Evolutionary conservation across 1,140 invertebrate genomes (phyloP).

Genomic region (Colletes gigas): DNA sequence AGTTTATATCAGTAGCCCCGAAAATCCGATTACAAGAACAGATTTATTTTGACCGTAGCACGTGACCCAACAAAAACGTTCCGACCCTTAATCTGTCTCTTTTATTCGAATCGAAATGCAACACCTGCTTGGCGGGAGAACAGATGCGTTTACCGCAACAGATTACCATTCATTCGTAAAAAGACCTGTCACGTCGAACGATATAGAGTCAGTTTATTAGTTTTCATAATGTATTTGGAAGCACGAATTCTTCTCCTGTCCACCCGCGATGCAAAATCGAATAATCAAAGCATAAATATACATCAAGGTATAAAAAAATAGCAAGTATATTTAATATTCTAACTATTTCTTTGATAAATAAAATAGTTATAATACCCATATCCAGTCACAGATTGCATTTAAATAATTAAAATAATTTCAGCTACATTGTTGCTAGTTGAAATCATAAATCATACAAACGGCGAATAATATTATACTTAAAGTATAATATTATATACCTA

Average conservation of each 20-base stretch:
- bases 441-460: too few species aligned
- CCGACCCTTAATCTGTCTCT: constrained; percentile 72
- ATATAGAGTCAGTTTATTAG: constrained; percentile 57
- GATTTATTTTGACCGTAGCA: constrained; percentile 78
- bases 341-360: too few species aligned
- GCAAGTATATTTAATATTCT: too few species aligned
- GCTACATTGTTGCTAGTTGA: too few species aligned
- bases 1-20: constrained; percentile 35
- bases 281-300: too few species aligned
- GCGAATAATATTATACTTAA: too few species aligned
- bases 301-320: too few species aligned
- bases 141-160: constrained; percentile 63
- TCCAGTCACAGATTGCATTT: too few species aligned
- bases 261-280: not conserved
- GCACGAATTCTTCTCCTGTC: constrained; percentile 31
- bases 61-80: constrained; percentile 78
- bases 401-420: too few species aligned
- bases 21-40: constrained; percentile 73
- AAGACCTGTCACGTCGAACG: constrained; percentile 50
- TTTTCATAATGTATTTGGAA: constrained; percentile 59
- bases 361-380: too few species aligned
- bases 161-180: constrained; percentile 48
- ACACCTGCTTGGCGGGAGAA: constrained; percentile 72
- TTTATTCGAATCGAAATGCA: constrained; percentile 66
- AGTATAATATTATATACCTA: too few species aligned